Base-by-base conservation (phyloP, 64 coral and sea anemone genomes). In the Astreopora myriophthalma region DNA sequence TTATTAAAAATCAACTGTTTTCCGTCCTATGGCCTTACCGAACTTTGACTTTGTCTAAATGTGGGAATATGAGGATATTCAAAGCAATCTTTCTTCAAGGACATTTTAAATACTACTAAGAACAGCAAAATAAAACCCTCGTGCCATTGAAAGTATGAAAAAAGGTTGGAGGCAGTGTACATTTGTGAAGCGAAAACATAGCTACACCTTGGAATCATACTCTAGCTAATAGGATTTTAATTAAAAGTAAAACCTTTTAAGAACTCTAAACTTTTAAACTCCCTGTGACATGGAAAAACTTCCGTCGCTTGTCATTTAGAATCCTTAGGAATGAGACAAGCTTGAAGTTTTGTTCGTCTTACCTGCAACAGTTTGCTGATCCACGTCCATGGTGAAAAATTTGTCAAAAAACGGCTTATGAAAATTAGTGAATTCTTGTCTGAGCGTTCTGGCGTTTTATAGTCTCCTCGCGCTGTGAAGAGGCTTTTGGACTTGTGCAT, bases 201-300 rank as follows among this genome's bases (percentile, higher is more conserved):
- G 67, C 48, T 88, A 94, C 80, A 79, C 60, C 80, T 69, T 61
- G 69, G 87, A 83, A 89, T 94, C 92, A 72, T 88, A 51, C 61
- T 48, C 85, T 71, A 61, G 86, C 80, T 94, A 94, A 94, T 94
- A 75, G 92, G 92, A 85, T 94, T 82, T 94, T 94, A 94, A 94
- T 94, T 94, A 87, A 94, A 89, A 89, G 79, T 89, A 94, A 94
- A 94, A 94, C 76, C 85, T 71, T 94, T 81, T 72, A 88, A 84
- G 92, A 89, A 94, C 33, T 84, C 39, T 39, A 23, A 92, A 92
- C 48, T 76, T 85, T 67, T 85, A 92, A 62, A 76, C 33, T 64
- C 60, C 36, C 71, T 40, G 1, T n/a, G n/a, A n/a, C 71, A 33
- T 26, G 22, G 48, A 40, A 91, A 83, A 91, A 72, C 66, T 86